Conservation (phyloP, 2,888 invertebrate species). For the Cotesia congregata region DNA sequence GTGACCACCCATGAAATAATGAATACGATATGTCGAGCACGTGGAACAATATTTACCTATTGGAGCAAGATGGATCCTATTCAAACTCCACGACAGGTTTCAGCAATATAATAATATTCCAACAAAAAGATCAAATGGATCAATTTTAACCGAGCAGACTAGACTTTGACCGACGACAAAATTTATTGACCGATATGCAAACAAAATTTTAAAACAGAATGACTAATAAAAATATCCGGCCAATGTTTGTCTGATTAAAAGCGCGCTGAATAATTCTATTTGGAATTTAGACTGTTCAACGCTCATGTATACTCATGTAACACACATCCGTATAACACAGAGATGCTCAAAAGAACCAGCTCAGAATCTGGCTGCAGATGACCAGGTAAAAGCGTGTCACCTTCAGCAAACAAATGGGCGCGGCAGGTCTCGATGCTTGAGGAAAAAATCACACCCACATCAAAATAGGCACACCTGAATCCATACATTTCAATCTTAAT, state of each 20-base stretch:
- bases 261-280: conserved; percentile 47
- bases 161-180: conserved; percentile 38
- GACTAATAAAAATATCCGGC: conserved; percentile 44
- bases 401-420: conserved; percentile 64
- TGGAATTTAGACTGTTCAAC: conserved; percentile 29
- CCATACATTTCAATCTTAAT: conserved; percentile 37
- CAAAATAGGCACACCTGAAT: conserved; percentile 47
- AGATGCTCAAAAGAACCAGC: conserved; percentile 30
- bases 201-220: conserved; percentile 40
- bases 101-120: neutral
- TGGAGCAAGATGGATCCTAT: conserved; percentile 31
- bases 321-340: neutral
- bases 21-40: conserved; percentile 47
- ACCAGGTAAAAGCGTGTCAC: conserved; percentile 61
- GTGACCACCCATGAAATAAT: conserved; percentile 6
- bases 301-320: neutral
- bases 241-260: conserved; percentile 22
- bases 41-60: conserved; percentile 55
- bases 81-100: conserved; percentile 33
- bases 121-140: conserved; percentile 17
- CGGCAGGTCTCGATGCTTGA: conserved; percentile 47
- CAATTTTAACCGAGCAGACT: conserved; percentile 25
- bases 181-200: conserved; percentile 33
- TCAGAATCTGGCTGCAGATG: conserved; percentile 38
- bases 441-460: conserved; percentile 53